Base-by-base conservation (phyloP, 2,888 invertebrate genomes). In the Colostygia pectinataria region DNA sequence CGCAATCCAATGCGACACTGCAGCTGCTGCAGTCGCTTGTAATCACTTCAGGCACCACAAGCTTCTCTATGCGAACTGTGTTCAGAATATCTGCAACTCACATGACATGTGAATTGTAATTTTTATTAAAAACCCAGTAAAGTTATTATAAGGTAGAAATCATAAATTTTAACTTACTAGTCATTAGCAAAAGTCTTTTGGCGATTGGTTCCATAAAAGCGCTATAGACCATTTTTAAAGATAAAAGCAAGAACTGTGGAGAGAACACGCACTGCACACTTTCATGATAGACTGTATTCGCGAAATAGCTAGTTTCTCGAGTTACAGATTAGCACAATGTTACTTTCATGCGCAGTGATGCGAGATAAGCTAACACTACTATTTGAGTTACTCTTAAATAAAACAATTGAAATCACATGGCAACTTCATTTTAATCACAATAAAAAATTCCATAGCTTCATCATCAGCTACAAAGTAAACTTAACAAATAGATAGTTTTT, bases 41-140 rank as follows among this genome's bases (percentile, higher is more conserved):
- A n/a, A 69, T 61, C 24, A 72, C 32, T 5, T 72, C 71, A 4
- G 75, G 75, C 10, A 77, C 68, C 13, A 53, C 20, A 1, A 75
- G 29, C 9, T 66, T 64, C 2, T 73, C 68, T 57, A 77, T 74
- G 51, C 61, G 66, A 14, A 67, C 59, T n/a, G 63, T 40, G 42
- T 56, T 65, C 13, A 65, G 49, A 27, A 65, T 48, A 57, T 65
- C 66, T 65, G 58, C 12, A 57, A 50, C 31, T 15, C 25, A 32
- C 7, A 32, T 9, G 25, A 14, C n/a, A n/a, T n/a, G n/a, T n/a
- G n/a, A n/a, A n/a, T n/a, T n/a, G n/a, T n/a, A n/a, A n/a, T n/a
- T n/a, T n/a, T n/a, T n/a, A n/a, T n/a, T n/a, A n/a, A n/a, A n/a
- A n/a, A n/a, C n/a, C n/a, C n/a, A n/a, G n/a, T n/a, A n/a, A n/a